These are phyloP conservation scores for Tholera decimalis DNA, from an alignment of 2,888 invertebrate genomes.

Conservation along the genomic window DNA sequence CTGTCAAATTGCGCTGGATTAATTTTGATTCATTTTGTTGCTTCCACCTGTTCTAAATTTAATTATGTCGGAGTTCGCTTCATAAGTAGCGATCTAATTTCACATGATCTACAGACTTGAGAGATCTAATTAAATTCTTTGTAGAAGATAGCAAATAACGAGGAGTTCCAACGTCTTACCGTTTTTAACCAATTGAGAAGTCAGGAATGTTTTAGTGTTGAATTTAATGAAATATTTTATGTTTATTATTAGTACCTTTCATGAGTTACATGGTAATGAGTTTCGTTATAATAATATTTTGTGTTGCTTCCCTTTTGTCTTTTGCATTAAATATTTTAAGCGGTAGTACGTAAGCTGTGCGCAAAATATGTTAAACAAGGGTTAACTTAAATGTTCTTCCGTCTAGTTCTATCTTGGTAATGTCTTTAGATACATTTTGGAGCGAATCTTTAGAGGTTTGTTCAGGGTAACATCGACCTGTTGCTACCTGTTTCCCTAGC, in stretches of 20 bases:
- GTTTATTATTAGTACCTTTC: constrained; percentile 28
- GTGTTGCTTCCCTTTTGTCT: background rate
- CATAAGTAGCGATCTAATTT: constrained; percentile 87
- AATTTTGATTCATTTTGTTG: constrained; percentile 88
- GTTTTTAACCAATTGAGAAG: constrained; percentile 38
- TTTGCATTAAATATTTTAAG: constrained; percentile 7
- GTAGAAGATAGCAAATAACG: constrained; percentile 63
- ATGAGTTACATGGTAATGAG: constrained; percentile 18
- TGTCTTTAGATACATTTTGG: constrained; percentile 45
- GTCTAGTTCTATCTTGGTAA: constrained; percentile 24
- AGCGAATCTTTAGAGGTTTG: constrained; percentile 36
- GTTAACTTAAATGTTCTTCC: constrained; percentile 32
- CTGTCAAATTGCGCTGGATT: constrained; percentile 86
- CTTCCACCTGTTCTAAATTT: constrained; percentile 88
- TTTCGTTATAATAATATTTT: constrained; percentile 22
- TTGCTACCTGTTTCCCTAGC: constrained; percentile 45
- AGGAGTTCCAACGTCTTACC: constrained; percentile 47
- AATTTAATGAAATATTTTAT: constrained; percentile 49
- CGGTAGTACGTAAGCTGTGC: constrained; percentile 4
- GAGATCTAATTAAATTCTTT: constrained; percentile 83
- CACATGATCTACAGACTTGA: constrained; percentile 77
- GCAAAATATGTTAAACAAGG: constrained; percentile 29
- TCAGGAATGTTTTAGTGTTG: constrained; percentile 20
- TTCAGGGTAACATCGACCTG: constrained; percentile 40
- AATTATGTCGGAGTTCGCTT: constrained; percentile 83